Evolutionary conservation across 2,797 vertebrate genomes (phyloP).

Genomic region (Sparidentex hasta): DNA sequence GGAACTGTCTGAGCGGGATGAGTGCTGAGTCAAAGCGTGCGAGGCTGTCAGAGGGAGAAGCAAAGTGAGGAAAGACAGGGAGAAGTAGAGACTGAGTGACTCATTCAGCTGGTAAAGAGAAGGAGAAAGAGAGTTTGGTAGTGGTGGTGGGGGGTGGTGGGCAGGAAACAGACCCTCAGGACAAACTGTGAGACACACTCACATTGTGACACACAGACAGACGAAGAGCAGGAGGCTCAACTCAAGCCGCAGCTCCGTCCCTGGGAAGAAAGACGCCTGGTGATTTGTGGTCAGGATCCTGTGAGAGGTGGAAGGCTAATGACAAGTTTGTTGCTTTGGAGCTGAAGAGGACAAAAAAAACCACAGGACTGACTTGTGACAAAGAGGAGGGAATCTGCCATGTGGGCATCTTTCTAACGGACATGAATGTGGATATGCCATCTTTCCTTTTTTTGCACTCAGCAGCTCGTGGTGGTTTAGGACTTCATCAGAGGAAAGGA

Average conservation of each 20-base stretch:
- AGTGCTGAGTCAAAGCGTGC: slow-evolving; percentile 47
- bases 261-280: slow-evolving; percentile 9
- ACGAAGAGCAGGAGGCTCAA: slow-evolving; percentile 23
- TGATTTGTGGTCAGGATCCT: slow-evolving; percentile 30
- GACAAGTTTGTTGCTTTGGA: slow-evolving; percentile 50
- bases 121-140: not conserved
- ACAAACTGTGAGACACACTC: slow-evolving; percentile 49
- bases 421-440: slow-evolving; percentile 44
- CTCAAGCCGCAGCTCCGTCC: slow-evolving; percentile 15
- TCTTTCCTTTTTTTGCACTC: slow-evolving; percentile 26
- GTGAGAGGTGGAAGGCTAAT: slow-evolving; percentile 26
- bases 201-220: slow-evolving; percentile 52
- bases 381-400: slow-evolving; percentile 30
- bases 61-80: slow-evolving; percentile 3
- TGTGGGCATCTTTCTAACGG: slow-evolving; percentile 26
- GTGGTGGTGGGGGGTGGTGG: slow-evolving; percentile 16
- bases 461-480: slow-evolving; percentile 4
- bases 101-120: slow-evolving; percentile 9
- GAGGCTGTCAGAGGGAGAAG: slow-evolving; percentile 55
- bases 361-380: slow-evolving; percentile 21
- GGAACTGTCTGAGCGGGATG: slow-evolving; percentile 42
- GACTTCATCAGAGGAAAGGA: slow-evolving; percentile 39
- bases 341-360: slow-evolving; percentile 47
- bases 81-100: slow-evolving; percentile 35
- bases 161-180: slow-evolving; percentile 62